Conservation (phyloP, 2,797 vertebrate species). For the Phalloptychus januarius region DNA sequence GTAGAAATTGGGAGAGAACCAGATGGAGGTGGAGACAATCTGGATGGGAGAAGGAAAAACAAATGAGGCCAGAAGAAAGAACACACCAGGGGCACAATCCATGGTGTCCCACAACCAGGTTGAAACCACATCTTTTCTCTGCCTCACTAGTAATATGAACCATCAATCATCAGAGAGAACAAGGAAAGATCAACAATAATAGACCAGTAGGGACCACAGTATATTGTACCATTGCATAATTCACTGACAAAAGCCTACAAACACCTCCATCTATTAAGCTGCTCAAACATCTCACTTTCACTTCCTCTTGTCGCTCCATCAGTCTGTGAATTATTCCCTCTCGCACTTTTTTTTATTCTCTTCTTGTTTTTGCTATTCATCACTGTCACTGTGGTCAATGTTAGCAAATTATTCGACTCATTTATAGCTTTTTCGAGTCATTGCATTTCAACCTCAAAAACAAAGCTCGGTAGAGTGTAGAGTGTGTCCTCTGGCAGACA, state of each 20-base stretch:
- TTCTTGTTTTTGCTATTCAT: conserved; percentile 52
- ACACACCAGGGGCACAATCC: conserved; percentile 40
- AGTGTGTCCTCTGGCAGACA: conserved; percentile 49
- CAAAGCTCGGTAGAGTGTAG: conserved; percentile 49
- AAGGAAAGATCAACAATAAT: conserved; percentile 73
- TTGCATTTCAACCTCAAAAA: conserved; percentile 63
- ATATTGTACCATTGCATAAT: conserved; percentile 46
- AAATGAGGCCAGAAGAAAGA: conserved; percentile 66
- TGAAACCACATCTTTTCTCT: conserved; percentile 64
- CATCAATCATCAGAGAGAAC: conserved; percentile 74
- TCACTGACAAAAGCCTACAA: conserved; percentile 66
- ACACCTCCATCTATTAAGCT: conserved; percentile 62
- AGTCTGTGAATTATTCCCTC: conserved; percentile 37
- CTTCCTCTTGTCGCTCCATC: conserved; percentile 55
- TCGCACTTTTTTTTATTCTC: conserved; percentile 26
- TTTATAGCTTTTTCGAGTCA: conserved; percentile 57
- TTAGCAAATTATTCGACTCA: conserved; percentile 56
- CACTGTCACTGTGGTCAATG: conserved; percentile 40
- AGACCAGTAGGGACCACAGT: conserved; percentile 61
- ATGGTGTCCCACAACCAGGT: conserved; percentile 50
- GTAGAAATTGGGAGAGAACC: conserved; percentile 15
- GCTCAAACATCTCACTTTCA: conserved; percentile 59
- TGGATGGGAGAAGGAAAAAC: conserved; percentile 37
- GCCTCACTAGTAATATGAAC: conserved; percentile 65
- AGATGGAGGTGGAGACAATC: conserved; percentile 50